Evolutionary conservation across 2,888 invertebrate genomes (phyloP).

Genomic region (Minunthozetes semirufus): DNA sequence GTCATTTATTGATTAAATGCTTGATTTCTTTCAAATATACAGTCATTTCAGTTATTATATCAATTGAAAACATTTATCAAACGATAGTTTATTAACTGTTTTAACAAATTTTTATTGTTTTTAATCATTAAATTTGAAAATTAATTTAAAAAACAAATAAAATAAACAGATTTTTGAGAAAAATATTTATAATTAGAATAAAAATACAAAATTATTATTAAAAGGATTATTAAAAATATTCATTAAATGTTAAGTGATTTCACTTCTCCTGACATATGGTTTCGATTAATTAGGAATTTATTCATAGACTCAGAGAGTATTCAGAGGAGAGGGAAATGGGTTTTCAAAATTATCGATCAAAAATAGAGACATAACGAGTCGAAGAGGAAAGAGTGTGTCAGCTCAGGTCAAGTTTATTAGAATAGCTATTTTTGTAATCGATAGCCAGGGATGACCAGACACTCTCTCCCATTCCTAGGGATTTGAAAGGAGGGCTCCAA

Average conservation of each 20-base stretch:
- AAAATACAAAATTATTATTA: not conserved
- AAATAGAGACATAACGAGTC: not conserved
- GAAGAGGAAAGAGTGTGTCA: slow-evolving; percentile 11
- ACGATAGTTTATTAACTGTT: not conserved
- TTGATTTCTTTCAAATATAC: not conserved
- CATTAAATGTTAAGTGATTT: no score
- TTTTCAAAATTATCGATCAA: not conserved
- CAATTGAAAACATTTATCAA: not conserved
- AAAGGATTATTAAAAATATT: not conserved
- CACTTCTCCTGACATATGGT: no score
- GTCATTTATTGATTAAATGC: not conserved
- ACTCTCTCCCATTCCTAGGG: not conserved
- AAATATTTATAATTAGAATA: no score
- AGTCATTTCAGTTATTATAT: not conserved
- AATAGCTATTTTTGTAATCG: not conserved
- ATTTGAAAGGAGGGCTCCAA: no score
- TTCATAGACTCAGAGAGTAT: no score
- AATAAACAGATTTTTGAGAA: no score
- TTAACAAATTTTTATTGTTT: not conserved
- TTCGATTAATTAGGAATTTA: no score
- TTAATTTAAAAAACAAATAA: not conserved
- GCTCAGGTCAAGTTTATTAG: slow-evolving; percentile 2
- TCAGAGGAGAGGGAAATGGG: not conserved
- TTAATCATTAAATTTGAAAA: not conserved
- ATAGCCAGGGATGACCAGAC: not conserved